Evolutionary conservation across 2,888 invertebrate genomes (phyloP).

Genomic region (Hyposoter didymator): DNA sequence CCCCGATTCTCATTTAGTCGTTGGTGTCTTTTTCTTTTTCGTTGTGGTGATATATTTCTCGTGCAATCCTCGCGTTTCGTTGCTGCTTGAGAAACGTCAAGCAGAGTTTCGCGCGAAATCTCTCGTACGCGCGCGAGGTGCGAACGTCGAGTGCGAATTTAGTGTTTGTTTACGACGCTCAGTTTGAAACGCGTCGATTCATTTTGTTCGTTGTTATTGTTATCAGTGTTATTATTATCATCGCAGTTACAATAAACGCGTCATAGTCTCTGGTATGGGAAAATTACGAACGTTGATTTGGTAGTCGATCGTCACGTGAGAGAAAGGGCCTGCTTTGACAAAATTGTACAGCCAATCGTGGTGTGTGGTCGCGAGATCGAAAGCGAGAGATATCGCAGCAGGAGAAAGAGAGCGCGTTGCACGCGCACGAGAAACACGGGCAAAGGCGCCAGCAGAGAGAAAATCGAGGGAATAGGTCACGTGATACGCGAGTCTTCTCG

Average conservation of each 20-base stretch:
- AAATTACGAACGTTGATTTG: slow-evolving; percentile 23
- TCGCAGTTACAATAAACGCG: slow-evolving; percentile 1
- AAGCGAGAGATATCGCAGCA: neutral
- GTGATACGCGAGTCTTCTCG: slow-evolving; percentile 42
- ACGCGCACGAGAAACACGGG: slow-evolving; percentile 19
- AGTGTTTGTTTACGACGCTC: slow-evolving; percentile 43
- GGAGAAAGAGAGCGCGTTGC: neutral
- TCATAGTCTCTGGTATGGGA: slow-evolving; percentile 11
- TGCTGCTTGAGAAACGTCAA: slow-evolving; percentile 31
- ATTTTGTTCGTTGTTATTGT: slow-evolving; percentile 33
- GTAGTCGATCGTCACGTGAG: slow-evolving; percentile 15
- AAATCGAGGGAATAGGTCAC: slow-evolving; percentile 57
- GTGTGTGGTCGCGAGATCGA: slow-evolving; percentile 38
- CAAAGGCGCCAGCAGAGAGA: slow-evolving; percentile 34
- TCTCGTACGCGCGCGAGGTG: slow-evolving; percentile 25
- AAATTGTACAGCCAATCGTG: slow-evolving; percentile 11
- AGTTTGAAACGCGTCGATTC: neutral
- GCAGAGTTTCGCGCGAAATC: slow-evolving; percentile 32
- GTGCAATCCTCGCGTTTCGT: slow-evolving; percentile 5
- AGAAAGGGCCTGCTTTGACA: neutral
- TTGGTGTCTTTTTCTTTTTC: neutral
- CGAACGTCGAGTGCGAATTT: slow-evolving; percentile 28
- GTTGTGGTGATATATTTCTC: neutral
- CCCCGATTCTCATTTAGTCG: neutral
- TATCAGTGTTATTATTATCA: slow-evolving; percentile 13